phyloP scores from a whole-genome alignment of 92 coral and sea anemone species.

The Zoanthus gigantus region DNA sequence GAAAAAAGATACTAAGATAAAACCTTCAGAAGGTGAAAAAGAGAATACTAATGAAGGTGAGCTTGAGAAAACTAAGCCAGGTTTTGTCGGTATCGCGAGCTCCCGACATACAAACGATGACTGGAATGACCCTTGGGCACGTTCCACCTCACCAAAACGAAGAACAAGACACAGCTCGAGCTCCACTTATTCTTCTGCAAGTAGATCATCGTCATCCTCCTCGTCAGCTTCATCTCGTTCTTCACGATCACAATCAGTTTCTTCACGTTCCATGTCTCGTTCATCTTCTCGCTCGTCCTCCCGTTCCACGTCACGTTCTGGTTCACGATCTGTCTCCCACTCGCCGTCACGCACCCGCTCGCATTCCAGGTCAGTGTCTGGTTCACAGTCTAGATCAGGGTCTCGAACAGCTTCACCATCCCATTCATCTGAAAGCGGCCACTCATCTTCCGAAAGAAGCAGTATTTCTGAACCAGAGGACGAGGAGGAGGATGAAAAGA shows the following conservation, averaged over 20 bases:
- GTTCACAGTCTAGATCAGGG: slow-evolving; percentile 41
- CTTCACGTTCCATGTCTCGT: slow-evolving; percentile 30
- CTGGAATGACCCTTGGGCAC: slow-evolving; percentile 92
- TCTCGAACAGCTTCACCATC: slow-evolving; percentile 61
- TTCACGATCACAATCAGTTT: slow-evolving; percentile 50
- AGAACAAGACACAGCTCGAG: slow-evolving; percentile 64
- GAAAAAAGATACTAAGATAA: slow-evolving; percentile 47
- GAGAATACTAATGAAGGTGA: slow-evolving; percentile 61
- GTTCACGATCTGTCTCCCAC: slow-evolving; percentile 86
- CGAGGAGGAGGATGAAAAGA: slow-evolving; percentile 22
- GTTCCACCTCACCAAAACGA: slow-evolving; percentile 88
- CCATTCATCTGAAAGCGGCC: slow-evolving; percentile 82
- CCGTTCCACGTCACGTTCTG: slow-evolving; percentile 89
- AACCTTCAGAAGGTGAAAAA: slow-evolving; percentile 42
- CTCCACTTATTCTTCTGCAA: slow-evolving; percentile 69
- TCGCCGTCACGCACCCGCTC: slow-evolving; percentile 81
- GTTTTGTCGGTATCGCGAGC: slow-evolving; percentile 75
- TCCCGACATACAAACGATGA: slow-evolving; percentile 82
- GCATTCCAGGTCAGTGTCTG: slow-evolving; percentile 61
- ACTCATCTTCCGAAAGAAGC: slow-evolving; percentile 54
- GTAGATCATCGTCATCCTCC: slow-evolving; percentile 80
- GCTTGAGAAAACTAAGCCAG: slow-evolving; percentile 66
- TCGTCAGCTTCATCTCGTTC: slow-evolving; percentile 85
- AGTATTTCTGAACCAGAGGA: slow-evolving; percentile 13
- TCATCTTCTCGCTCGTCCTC: slow-evolving; percentile 79